Conservation (phyloP, 2,113 vertebrate species). For the Periophthalmodon schlosseri region DNA sequence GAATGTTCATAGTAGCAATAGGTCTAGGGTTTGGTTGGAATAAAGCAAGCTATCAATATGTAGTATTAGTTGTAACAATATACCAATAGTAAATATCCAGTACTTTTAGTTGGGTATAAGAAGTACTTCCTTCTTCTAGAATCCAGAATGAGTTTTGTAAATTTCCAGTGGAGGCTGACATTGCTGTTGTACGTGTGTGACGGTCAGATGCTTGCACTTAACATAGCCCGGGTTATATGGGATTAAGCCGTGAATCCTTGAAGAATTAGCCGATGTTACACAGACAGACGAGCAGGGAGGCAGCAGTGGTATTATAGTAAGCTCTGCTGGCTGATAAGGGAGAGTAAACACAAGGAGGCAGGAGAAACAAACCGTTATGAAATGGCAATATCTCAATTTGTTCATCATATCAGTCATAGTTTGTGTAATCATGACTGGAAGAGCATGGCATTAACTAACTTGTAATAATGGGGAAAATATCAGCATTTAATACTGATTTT, state of each 20-base stretch:
- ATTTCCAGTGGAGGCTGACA: slow-evolving; percentile 46
- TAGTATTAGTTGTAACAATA: neutral
- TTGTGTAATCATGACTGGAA: neutral
- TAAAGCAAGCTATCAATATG: neutral
- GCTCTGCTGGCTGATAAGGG: slow-evolving; percentile 35
- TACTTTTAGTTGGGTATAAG: neutral
- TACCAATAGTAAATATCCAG: no score
- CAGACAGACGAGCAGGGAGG: slow-evolving; percentile 38
- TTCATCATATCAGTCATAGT: no score
- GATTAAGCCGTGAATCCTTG: slow-evolving; percentile 57
- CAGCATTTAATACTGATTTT: no score
- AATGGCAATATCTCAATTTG: neutral
- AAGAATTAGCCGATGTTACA: slow-evolving; percentile 47
- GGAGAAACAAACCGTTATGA: slow-evolving; percentile 3
- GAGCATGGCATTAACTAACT: neutral
- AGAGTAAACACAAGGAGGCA: slow-evolving; percentile 26
- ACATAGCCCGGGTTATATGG: slow-evolving; percentile 66
- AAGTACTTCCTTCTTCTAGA: neutral
- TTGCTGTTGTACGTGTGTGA: slow-evolving; percentile 61
- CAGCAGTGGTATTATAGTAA: slow-evolving; percentile 49
- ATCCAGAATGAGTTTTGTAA: slow-evolving; percentile 41
- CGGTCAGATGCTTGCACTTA: slow-evolving; percentile 74
- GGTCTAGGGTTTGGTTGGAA: no score
- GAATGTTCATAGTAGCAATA: no score
- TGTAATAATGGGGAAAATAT: neutral